Evolutionary conservation across 1,140 invertebrate genomes (phyloP).

Genomic region (Muscidifurax raptorellus): DNA sequence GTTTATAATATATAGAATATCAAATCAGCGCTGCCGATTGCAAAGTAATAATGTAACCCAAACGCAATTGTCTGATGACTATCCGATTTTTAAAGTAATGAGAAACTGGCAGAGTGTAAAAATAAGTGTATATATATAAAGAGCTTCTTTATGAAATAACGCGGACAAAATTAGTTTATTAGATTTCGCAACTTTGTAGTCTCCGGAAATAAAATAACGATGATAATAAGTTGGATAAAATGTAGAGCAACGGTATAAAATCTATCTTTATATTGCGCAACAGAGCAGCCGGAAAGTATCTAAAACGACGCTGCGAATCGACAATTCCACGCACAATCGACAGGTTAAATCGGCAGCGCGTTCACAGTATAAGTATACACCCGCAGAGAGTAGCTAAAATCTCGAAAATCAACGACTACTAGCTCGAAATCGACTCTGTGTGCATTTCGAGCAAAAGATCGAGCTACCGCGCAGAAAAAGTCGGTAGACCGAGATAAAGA

Average conservation of each 20-base stretch:
- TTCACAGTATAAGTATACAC: not conserved
- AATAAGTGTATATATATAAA: too few species aligned
- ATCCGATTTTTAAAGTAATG: too few species aligned
- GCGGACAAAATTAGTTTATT: not conserved
- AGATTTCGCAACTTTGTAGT: not conserved
- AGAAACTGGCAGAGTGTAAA: too few species aligned
- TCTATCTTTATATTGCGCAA: not conserved
- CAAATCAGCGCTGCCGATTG: too few species aligned
- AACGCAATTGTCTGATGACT: too few species aligned
- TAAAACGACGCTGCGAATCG: not conserved
- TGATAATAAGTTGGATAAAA: not conserved
- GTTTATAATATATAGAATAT: too few species aligned
- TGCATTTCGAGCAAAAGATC: not conserved
- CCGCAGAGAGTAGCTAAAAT: not conserved
- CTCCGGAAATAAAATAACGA: conserved; percentile 25
- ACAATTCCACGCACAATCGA: not conserved
- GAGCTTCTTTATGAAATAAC: conserved; percentile 5
- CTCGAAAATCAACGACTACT: not conserved
- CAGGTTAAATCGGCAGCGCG: not conserved
- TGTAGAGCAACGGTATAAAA: too few species aligned
- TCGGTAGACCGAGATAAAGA: conserved; percentile 44
- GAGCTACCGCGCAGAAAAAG: conserved; percentile 29
- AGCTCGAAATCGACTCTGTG: not conserved
- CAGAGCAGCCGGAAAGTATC: not conserved
- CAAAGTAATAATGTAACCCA: too few species aligned